phyloP scores from a whole-genome alignment of 2,797 vertebrate species.

The Gallinago solitaria region DNA sequence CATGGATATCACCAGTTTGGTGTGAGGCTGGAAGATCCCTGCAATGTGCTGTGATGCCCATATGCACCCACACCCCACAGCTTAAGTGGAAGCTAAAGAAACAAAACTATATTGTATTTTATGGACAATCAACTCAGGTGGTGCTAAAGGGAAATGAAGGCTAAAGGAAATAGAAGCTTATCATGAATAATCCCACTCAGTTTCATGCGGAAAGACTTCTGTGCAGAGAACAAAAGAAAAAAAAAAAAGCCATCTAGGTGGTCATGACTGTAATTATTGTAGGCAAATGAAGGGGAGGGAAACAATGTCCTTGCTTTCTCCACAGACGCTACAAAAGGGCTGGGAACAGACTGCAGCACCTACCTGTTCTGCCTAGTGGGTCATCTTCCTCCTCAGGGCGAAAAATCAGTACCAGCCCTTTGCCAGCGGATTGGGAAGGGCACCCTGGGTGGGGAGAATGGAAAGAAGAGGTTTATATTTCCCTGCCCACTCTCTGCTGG shows the following conservation, averaged over 20 bases:
- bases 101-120: background rate
- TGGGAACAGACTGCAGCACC: background rate
- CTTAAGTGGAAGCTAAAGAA: background rate
- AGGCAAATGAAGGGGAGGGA: background rate
- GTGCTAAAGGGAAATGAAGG: background rate
- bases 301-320: background rate
- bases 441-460: background rate
- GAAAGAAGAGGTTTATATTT: background rate
- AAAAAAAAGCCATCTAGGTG: background rate
- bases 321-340: background rate
- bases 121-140: background rate
- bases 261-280: background rate
- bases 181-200: background rate
- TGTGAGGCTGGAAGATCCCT: background rate
- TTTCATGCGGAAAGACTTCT: background rate
- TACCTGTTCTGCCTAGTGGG: background rate
- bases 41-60: accelerated
- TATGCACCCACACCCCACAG: background rate
- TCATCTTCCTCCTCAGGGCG: background rate
- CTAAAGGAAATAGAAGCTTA: background rate
- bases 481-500: background rate
- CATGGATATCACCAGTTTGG: background rate
- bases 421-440: background rate
- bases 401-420: background rate
- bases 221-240: background rate